Evolutionary conservation across 2,113 vertebrate species (phyloP).

Genomic region (Oplegnathus fasciatus): DNA sequence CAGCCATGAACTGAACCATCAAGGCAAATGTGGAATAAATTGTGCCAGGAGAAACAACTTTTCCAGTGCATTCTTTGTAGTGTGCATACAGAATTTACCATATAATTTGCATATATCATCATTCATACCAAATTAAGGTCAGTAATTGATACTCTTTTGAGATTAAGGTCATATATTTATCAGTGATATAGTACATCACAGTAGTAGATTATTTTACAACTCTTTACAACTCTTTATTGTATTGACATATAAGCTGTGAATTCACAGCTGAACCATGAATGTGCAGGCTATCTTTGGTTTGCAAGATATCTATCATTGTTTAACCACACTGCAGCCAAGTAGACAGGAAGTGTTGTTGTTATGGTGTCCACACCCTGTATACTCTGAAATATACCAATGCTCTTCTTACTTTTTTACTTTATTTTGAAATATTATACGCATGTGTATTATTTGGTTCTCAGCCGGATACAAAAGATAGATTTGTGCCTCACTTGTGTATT

Average conservation of each 20-base stretch:
- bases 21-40: constrained; percentile 41
- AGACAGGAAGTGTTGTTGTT: not conserved
- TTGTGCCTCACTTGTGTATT: constrained; percentile 1
- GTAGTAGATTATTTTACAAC: not conserved
- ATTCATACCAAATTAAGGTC: not conserved
- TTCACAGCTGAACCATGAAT: not conserved
- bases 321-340: not conserved
- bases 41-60: constrained; percentile 1
- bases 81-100: not conserved
- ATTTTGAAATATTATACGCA: not conserved
- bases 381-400: not conserved
- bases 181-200: not conserved
- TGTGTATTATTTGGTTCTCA: not conserved
- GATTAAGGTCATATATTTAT: not conserved
- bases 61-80: not conserved
- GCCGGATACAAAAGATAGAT: not conserved
- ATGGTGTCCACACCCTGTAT: not conserved
- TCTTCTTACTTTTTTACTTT: not conserved
- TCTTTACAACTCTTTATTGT: not conserved
- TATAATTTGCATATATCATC: not conserved
- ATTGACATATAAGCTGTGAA: not conserved
- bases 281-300: not conserved
- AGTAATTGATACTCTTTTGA: not conserved
- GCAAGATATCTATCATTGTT: not conserved
- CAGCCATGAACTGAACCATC: constrained; percentile 47